Evolutionary conservation across 2,797 vertebrate genomes (phyloP), one percentile per base, ranked within the genome.

Genomic region (Cyprinella venusta): DNA sequence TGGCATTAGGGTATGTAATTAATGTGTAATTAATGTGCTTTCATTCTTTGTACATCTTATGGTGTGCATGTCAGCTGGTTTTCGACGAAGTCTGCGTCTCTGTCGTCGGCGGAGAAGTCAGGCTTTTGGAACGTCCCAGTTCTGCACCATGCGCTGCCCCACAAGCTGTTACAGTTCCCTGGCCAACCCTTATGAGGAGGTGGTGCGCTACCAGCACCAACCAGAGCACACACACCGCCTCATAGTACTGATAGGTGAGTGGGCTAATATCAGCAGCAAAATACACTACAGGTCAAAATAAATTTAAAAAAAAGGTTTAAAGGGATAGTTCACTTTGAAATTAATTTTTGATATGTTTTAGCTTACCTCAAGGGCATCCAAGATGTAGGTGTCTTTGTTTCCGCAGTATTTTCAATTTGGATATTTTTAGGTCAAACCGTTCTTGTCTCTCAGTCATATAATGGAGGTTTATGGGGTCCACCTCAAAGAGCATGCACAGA

Each of bases 61-160:
- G 69, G 18, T 75, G 72, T 76, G 68, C 68, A 45, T 75, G 33
- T 5, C 90, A 98, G 97, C 94, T 63, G 98, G 98, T 4, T 99
- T 99, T 92, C 95, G 97, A 19, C 95, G 94, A 86, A 99, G 97
- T 87, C 91, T 98, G 92, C 96, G 97, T 67, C 94, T 98, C 18
- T 98, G 96, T 50, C 96, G 96, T 65, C 93, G 96, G 82, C 94
- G 93, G 45, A 83, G 75, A 65, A 74, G 50, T 78, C 87, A 84
- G 16, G 72, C 71, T 79, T 79, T 83, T 33, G 70, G 80, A 19
- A 68, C 61, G 4, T 82, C 84, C 42, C 92, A 91, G 8, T 89
- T 88, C 3, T 94, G 91, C 80, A 90, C 91, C 19, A 26, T 82
- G 0, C 90, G 90, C 48, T 95, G 95, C 13, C 86, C 94, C 64